A percentile compares a stretch with the other conserved stretches of the same genome.
phyloP scores from a whole-genome alignment of 2,888 invertebrate genomes.

The Troides aeacus region DNA sequence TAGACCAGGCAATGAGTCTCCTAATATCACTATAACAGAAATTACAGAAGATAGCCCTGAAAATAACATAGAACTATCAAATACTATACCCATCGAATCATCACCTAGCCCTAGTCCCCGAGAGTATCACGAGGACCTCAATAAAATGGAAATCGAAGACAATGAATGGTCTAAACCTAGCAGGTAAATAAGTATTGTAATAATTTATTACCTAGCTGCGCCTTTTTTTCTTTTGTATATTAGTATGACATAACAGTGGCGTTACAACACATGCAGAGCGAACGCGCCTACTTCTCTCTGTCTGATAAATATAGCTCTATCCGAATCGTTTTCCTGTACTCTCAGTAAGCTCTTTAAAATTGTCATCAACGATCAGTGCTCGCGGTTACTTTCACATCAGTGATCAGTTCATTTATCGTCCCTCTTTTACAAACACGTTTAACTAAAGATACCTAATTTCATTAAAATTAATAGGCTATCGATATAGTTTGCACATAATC shows the following conservation, averaged over 20 bases:
- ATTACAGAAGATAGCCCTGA: slow-evolving; percentile 65
- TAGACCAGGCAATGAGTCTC: slow-evolving; percentile 59
- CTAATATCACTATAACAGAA: slow-evolving; percentile 75
- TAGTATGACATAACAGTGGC: slow-evolving; percentile 66
- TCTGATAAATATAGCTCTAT: slow-evolving; percentile 73
- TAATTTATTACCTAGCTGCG: slow-evolving; percentile 29
- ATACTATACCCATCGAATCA: slow-evolving; percentile 61
- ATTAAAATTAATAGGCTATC: slow-evolving; percentile 44
- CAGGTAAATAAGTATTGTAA: slow-evolving; percentile 59
- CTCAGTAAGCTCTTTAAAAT: slow-evolving; percentile 75
- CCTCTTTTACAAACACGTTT: slow-evolving; percentile 61
- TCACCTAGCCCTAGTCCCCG: slow-evolving; percentile 70
- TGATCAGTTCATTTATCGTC: slow-evolving; percentile 71
- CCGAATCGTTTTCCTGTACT: slow-evolving; percentile 71
- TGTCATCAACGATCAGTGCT: slow-evolving; percentile 76
- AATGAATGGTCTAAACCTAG: slow-evolving; percentile 73
- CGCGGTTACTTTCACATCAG: slow-evolving; percentile 73
- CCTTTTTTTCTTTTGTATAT: slow-evolving; percentile 38
- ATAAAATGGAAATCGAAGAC: slow-evolving; percentile 50
- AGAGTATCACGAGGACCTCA: slow-evolving; percentile 48
- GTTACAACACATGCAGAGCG: slow-evolving; percentile 71
- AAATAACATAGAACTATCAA: slow-evolving; percentile 50
- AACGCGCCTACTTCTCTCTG: slow-evolving; percentile 72
- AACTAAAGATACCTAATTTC: slow-evolving; percentile 53
- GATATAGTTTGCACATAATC: slow-evolving; percentile 44